Evolutionary conservation across 2,888 invertebrate genomes (phyloP).

Genomic region (Zootermopsis nevadensis): DNA sequence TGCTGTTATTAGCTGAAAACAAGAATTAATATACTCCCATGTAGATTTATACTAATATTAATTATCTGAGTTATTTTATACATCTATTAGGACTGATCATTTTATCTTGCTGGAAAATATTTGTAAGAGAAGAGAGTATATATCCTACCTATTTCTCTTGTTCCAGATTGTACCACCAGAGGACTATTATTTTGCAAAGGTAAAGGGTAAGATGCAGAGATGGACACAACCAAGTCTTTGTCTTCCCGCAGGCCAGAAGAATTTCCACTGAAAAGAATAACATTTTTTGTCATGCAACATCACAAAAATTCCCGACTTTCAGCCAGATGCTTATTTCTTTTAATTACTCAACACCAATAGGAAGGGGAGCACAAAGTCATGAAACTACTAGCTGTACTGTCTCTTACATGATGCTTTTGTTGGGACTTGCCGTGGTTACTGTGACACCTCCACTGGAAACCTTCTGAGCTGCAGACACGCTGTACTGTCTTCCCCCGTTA

Average conservation of each 20-base stretch:
- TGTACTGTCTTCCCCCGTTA: conserved; percentile 57
- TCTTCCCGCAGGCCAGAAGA: conserved; percentile 57
- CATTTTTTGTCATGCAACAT: no score
- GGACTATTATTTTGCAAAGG: conserved; percentile 52
- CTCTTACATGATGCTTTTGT: conserved; percentile 56
- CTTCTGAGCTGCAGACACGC: conserved; percentile 61
- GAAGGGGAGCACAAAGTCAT: no score
- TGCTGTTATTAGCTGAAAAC: not conserved
- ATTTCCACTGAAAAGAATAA: conserved; percentile 55
- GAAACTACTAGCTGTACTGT: not conserved
- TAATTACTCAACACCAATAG: no score
- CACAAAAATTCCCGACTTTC: no score
- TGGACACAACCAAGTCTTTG: conserved; percentile 53
- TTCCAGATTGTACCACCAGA: conserved; percentile 46
- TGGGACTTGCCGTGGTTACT: conserved; percentile 65
- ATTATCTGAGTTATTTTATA: no score
- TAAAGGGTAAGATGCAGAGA: conserved; percentile 53
- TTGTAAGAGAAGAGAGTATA: no score
- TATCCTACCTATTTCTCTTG: conserved; percentile 50
- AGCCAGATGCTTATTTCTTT: no score
- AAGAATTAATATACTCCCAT: not conserved
- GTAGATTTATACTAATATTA: no score
- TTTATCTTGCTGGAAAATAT: no score
- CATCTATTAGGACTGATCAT: no score
- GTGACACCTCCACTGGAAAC: conserved; percentile 69